A percentile compares a stretch with the other conserved stretches of the same genome.
Conservation (phyloP, 2,113 vertebrate genomes). For the Corydoras sp. region DNA sequence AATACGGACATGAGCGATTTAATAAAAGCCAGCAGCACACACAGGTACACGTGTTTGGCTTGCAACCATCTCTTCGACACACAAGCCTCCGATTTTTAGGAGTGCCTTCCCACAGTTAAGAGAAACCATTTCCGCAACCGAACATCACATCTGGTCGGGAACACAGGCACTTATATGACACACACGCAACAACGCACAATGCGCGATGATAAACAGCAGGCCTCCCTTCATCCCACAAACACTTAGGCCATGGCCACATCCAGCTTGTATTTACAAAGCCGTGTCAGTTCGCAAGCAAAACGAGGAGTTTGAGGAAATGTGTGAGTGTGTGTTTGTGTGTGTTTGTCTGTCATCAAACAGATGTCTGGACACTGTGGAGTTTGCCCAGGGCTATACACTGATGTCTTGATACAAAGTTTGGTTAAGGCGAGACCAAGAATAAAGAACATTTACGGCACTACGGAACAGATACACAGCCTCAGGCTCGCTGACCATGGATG, state of each 20-base stretch:
- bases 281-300: constrained; percentile 38
- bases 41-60: constrained; percentile 6
- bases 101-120: background rate
- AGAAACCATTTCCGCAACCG: constrained; percentile 1
- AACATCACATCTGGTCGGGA: constrained; percentile 18
- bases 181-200: constrained; percentile 17
- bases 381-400: constrained; percentile 20
- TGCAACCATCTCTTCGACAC: background rate
- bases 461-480: background rate
- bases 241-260: constrained; percentile 21
- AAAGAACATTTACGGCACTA: constrained; percentile 6
- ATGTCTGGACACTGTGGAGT: constrained; percentile 17
- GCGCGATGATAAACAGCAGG: constrained; percentile 25
- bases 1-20: background rate
- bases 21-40: background rate
- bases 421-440: constrained; percentile 5
- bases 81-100: background rate
- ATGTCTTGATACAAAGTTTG: constrained; percentile 19
- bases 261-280: constrained; percentile 32
- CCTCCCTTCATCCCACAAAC: constrained; percentile 13
- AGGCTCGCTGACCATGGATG: background rate
- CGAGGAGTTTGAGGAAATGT: constrained; percentile 24
- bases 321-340: constrained; percentile 26
- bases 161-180: constrained; percentile 11
- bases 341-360: constrained; percentile 26